phyloP scores from a whole-genome alignment of 2,113 vertebrate species.

The Sinocyclocheilus rhinocerous region DNA sequence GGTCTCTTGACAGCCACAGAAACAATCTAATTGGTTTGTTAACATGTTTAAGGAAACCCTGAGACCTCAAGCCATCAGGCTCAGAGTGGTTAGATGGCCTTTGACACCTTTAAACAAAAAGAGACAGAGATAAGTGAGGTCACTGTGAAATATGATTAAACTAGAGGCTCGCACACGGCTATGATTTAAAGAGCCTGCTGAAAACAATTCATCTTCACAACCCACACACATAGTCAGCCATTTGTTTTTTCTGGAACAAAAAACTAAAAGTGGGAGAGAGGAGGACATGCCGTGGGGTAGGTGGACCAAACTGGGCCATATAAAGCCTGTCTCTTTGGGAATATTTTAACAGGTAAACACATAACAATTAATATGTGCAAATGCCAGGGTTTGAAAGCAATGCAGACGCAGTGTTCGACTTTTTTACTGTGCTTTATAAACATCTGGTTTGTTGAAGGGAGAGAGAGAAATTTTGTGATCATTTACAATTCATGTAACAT shows the following conservation, averaged over 20 bases:
- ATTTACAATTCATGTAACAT: not conserved
- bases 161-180: slow-evolving; percentile 57
- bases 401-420: slow-evolving; percentile 5
- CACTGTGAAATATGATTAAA: slow-evolving; percentile 71
- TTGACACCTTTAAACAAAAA: slow-evolving; percentile 65
- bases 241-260: not conserved
- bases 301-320: slow-evolving; percentile 29
- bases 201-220: slow-evolving; percentile 63
- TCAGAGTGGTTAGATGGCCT: slow-evolving; percentile 58
- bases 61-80: slow-evolving; percentile 37
- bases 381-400: not conserved
- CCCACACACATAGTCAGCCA: slow-evolving; percentile 48
- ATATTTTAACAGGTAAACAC: slow-evolving; percentile 38
- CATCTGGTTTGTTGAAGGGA: not conserved
- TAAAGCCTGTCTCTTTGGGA: slow-evolving; percentile 4
- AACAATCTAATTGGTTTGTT: not conserved
- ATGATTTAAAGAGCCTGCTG: slow-evolving; percentile 66
- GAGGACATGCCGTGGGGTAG: not conserved
- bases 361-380: slow-evolving; percentile 24
- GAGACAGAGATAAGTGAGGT: slow-evolving; percentile 65
- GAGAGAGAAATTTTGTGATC: not conserved
- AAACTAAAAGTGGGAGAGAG: slow-evolving; percentile 30
- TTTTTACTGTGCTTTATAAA: slow-evolving; percentile 28
- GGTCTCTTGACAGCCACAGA: not conserved
- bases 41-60: not conserved